Conservation (phyloP, 2,797 vertebrate species). For the Esox lucius region DNA sequence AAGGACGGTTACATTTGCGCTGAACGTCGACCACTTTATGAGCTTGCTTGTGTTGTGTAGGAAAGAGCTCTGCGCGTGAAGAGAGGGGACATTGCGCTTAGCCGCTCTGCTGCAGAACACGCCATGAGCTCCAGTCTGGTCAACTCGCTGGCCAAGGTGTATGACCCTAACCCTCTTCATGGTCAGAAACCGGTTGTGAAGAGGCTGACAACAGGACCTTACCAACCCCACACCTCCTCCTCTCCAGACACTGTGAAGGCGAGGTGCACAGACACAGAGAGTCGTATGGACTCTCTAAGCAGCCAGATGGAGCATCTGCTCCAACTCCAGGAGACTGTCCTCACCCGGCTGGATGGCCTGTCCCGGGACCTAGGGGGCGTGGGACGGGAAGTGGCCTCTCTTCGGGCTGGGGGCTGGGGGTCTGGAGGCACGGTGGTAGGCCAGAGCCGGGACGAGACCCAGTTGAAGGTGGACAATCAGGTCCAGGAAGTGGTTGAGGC, state of each 20-base stretch:
- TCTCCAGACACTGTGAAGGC: conserved; percentile 36
- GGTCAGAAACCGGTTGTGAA: conserved; percentile 65
- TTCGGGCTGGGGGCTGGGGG: conserved; percentile 47
- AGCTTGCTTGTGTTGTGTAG: no score
- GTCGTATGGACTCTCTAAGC: conserved; percentile 76
- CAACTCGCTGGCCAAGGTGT: conserved; percentile 83
- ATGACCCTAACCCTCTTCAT: conserved; percentile 78
- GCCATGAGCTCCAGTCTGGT: conserved; percentile 76
- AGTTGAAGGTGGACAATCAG: not conserved
- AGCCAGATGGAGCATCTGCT: conserved; percentile 81
- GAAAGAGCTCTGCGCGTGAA: not conserved
- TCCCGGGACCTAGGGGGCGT: conserved; percentile 74
- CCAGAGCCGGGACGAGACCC: not conserved
- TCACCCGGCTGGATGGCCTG: conserved; percentile 77
- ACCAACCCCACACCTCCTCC: conserved; percentile 44
- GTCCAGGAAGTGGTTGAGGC: conserved; percentile 56
- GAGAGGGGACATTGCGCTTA: not conserved
- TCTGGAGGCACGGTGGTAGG: not conserved
- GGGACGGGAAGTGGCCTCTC: conserved; percentile 66
- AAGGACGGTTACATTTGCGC: no score
- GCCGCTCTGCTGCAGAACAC: not conserved
- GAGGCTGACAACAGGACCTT: conserved; percentile 59
- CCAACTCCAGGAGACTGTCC: conserved; percentile 75
- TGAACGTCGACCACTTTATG: no score
- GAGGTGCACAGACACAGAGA: conserved; percentile 59